Percentiles rank a stretch among this genome's conserved stretches.
These are phyloP conservation scores for Oxygymnocypris stewartii DNA, from an alignment of 2,113 vertebrate genomes.

Conservation along the genomic window DNA sequence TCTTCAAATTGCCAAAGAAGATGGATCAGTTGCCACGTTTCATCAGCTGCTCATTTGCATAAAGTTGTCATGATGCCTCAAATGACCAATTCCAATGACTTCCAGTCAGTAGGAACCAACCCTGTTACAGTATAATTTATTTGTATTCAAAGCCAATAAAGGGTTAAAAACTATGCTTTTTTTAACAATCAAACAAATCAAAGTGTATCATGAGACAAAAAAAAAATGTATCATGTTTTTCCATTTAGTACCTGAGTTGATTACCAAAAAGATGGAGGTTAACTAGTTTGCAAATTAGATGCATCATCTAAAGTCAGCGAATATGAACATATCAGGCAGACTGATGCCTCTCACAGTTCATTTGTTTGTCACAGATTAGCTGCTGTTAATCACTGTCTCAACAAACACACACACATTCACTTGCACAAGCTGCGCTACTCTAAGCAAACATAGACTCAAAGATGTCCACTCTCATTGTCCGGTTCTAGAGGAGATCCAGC, in stretches of 20 bases:
- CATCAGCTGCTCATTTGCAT: background rate
- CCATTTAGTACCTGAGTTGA: background rate
- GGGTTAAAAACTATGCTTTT: background rate
- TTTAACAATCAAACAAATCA: background rate
- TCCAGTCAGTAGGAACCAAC: background rate
- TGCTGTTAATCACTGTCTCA: constrained; percentile 1
- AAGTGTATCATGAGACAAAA: background rate
- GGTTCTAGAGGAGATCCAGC: background rate
- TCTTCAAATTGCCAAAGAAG: background rate
- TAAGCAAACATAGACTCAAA: constrained; percentile 29
- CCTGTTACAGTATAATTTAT: background rate
- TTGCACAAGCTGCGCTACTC: background rate
- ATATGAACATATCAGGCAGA: background rate
- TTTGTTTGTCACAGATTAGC: background rate
- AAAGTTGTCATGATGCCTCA: background rate
- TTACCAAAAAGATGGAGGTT: background rate
- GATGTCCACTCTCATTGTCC: background rate
- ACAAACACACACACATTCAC: background rate
- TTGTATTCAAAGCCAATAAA: background rate
- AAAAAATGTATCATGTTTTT: background rate
- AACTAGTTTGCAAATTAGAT: constrained; percentile 25
- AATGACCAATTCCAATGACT: background rate
- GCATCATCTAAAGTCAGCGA: background rate
- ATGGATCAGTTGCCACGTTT: background rate
- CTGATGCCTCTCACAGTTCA: background rate